Evolutionary conservation across 2,797 vertebrate genomes (phyloP), one percentile per base, ranked within the genome.

Genomic region (Smutsia gigantea): DNA sequence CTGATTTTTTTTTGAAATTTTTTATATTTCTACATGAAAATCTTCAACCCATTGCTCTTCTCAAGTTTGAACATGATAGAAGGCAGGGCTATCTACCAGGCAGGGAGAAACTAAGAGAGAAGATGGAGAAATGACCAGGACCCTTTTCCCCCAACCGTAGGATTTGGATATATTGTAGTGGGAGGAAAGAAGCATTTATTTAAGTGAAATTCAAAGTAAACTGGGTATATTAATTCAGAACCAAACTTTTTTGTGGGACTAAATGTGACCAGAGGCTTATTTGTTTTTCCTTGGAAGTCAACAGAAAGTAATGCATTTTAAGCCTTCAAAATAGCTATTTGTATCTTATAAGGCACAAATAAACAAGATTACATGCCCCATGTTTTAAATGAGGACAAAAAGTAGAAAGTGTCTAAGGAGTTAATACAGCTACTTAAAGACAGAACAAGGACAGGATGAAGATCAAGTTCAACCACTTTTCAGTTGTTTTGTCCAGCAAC

Each of bases 361-460:
- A 93, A 71, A 75, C 64, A 78, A 6, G 21, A 81, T 88, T 64
- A 7, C 17, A 53, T 57, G 37, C 31, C n/a, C 8, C 14, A n/a
- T 53, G 31, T 81, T 79, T 88, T 19, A 92, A 88, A 77, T 82
- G 46, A 86, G 59, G 21, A 68, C 27, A 86, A 55, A 90, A 88
- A 75, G 72, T 42, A 79, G 57, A 69, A 84, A 79, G 25, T 49
- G 37, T 61, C 42, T 84, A 74, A 21, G n/a, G 23, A 12, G 15
- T 55, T 84, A 63, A 46, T 42, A 29, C 2, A 39, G 21, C 25
- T 53, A 17, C 12, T 42, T 46, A 78, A 29, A 68, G 39, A 21
- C 23, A 91, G 39, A 83, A 63, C 23, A 15, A 72, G 77, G 51
- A 74, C 25, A 61, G 61, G 37, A 21, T 8, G 34, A 55, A 69